Conservation (phyloP, 2,888 invertebrate genomes). For the Arctia plantaginis region DNA sequence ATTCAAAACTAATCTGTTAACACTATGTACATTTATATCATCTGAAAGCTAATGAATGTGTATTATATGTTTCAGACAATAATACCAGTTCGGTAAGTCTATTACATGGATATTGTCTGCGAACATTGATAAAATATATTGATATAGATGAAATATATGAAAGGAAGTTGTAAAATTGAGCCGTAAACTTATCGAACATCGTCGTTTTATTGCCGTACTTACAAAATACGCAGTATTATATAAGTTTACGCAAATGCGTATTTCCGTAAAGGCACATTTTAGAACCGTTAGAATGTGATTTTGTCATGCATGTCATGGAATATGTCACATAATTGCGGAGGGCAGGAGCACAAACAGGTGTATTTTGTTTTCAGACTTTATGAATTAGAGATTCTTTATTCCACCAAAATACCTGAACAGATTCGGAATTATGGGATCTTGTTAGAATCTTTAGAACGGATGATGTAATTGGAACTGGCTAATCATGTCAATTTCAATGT, state of each 20-base stretch:
- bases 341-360: neutral
- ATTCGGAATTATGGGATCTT: too few species aligned
- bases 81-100: constrained; percentile 20
- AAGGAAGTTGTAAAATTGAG: constrained; percentile 54
- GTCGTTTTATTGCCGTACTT: constrained; percentile 48
- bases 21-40: neutral
- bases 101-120: constrained; percentile 33
- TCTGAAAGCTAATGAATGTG: neutral
- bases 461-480: too few species aligned
- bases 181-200: constrained; percentile 57
- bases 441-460: too few species aligned
- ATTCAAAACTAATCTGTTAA: neutral
- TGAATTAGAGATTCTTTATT: too few species aligned
- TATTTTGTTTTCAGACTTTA: neutral
- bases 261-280: neutral
- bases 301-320: constrained; percentile 6
- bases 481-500: too few species aligned
- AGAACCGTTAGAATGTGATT: neutral
- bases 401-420: too few species aligned
- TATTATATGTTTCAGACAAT: neutral
- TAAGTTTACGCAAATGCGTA: constrained; percentile 18
- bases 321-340: neutral
- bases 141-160: too few species aligned
- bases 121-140: constrained; percentile 40
- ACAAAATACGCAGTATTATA: constrained; percentile 33